Conservation (phyloP, 1,140 invertebrate genomes). For the Drosophila azteca region DNA sequence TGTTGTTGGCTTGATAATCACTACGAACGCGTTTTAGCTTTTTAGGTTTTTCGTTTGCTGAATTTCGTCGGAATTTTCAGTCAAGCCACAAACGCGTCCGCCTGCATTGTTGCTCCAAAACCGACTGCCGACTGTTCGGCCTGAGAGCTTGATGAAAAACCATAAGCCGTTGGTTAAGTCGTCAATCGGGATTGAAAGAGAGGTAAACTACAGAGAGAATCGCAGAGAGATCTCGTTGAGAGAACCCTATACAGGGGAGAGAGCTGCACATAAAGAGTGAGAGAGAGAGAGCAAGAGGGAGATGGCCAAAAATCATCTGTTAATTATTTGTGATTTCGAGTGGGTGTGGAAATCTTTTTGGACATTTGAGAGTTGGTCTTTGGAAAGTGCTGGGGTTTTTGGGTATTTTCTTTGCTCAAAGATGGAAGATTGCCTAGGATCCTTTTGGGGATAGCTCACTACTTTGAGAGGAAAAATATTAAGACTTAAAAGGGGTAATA, state of each 20-base stretch:
- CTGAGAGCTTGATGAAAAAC: constrained; percentile 47
- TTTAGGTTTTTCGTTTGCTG: constrained; percentile 5
- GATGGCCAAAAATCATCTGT: constrained; percentile 46
- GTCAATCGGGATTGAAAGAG: constrained; percentile 52
- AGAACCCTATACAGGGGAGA: constrained; percentile 11
- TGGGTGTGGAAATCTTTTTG: constrained; percentile 42
- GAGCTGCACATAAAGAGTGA: background rate
- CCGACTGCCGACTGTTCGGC: constrained; percentile 47
- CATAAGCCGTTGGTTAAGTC: constrained; percentile 51
- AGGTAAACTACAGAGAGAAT: constrained; percentile 25
- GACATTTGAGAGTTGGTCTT: background rate
- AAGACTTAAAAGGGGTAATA: no score
- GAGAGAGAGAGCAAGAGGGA: constrained; percentile 17
- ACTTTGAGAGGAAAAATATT: no score
- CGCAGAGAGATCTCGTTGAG: constrained; percentile 7
- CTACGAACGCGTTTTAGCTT: constrained; percentile 59
- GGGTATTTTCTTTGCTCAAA: background rate
- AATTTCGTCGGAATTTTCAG: constrained; percentile 36
- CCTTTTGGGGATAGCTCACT: no score
- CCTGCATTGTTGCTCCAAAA: constrained; percentile 75
- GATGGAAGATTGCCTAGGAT: no score
- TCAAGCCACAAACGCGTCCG: constrained; percentile 68
- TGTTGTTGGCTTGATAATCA: constrained; percentile 37
- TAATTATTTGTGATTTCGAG: constrained; percentile 8
- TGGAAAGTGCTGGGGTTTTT: no score